phyloP scores from a whole-genome alignment of 2,797 vertebrate genomes.

The Leptoclinus maculatus region DNA sequence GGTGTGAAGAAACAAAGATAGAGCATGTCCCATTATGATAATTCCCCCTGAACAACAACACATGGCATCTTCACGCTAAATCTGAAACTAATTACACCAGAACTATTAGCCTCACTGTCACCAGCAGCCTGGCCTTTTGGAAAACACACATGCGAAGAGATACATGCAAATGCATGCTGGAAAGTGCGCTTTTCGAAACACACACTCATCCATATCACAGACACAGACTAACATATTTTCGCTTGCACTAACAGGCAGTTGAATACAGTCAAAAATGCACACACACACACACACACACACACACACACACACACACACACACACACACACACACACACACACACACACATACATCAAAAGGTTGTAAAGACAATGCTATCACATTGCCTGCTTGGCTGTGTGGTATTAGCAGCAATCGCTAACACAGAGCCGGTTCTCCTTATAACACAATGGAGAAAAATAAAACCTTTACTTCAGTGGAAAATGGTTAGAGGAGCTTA shows the following conservation, averaged over 20 bases:
- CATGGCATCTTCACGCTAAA: conserved; percentile 76
- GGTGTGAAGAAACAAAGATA: conserved; percentile 55
- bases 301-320: conserved; percentile 5
- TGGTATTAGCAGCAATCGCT: conserved; percentile 55
- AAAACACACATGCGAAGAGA: conserved; percentile 32
- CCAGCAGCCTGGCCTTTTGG: conserved; percentile 37
- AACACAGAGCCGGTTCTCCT: conserved; percentile 37
- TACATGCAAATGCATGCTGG: neutral
- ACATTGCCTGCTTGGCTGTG: conserved; percentile 37
- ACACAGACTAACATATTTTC: neutral
- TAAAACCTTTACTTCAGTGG: conserved; percentile 49
- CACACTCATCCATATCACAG: conserved; percentile 21
- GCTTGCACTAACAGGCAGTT: neutral
- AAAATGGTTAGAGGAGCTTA: conserved; percentile 63
- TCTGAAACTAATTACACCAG: conserved; percentile 75
- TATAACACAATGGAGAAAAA: conserved; percentile 68
- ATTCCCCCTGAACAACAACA: conserved; percentile 66
- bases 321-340: conserved; percentile 7
- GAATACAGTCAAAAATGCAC: neutral
- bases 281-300: conserved; percentile 1
- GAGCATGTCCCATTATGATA: conserved; percentile 67
- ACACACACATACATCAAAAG: conserved; percentile 43
- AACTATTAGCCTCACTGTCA: conserved; percentile 62
- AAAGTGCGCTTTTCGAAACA: conserved; percentile 9
- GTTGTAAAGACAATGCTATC: conserved; percentile 59